A percentile compares a stretch with the other conserved stretches of the same genome.
Evolutionary conservation across 1,140 invertebrate genomes (phyloP).

Genomic region (Yoshiicerus persimilis): DNA sequence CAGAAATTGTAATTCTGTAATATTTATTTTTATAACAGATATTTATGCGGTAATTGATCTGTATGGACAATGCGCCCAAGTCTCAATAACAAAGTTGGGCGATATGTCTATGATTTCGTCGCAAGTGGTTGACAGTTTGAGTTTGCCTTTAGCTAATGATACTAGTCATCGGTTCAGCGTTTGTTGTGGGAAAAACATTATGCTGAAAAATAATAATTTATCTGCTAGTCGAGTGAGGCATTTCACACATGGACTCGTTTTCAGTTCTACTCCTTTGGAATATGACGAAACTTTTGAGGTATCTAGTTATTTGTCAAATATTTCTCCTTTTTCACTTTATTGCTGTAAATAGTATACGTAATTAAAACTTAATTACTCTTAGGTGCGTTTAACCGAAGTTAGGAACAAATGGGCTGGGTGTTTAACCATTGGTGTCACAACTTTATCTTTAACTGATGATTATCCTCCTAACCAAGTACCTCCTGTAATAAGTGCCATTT

Average conservation of each 20-base stretch:
- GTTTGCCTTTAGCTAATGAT: slow-evolving; percentile 47
- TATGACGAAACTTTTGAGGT: slow-evolving; percentile 62
- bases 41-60: slow-evolving; percentile 93
- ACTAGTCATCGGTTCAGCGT: slow-evolving; percentile 61
- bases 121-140: slow-evolving; percentile 47
- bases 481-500: slow-evolving; percentile 55
- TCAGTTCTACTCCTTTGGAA: slow-evolving; percentile 58
- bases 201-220: slow-evolving; percentile 66
- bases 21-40: slow-evolving; percentile 55
- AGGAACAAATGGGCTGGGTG: slow-evolving; percentile 71
- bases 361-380: slow-evolving; percentile 43
- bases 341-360: background rate
- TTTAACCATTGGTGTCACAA: slow-evolving; percentile 74
- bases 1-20: background rate
- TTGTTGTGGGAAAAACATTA: slow-evolving; percentile 73
- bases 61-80: slow-evolving; percentile 91
- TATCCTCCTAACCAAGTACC: slow-evolving; percentile 63
- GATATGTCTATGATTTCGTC: slow-evolving; percentile 51
- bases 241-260: slow-evolving; percentile 61
- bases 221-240: slow-evolving; percentile 66
- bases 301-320: background rate
- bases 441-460: slow-evolving; percentile 64
- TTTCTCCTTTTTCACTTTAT: background rate
- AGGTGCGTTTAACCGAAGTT: slow-evolving; percentile 67
- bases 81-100: slow-evolving; percentile 57